Base-by-base conservation (phyloP, 1,140 invertebrate species). In the Myzus persicae region DNA sequence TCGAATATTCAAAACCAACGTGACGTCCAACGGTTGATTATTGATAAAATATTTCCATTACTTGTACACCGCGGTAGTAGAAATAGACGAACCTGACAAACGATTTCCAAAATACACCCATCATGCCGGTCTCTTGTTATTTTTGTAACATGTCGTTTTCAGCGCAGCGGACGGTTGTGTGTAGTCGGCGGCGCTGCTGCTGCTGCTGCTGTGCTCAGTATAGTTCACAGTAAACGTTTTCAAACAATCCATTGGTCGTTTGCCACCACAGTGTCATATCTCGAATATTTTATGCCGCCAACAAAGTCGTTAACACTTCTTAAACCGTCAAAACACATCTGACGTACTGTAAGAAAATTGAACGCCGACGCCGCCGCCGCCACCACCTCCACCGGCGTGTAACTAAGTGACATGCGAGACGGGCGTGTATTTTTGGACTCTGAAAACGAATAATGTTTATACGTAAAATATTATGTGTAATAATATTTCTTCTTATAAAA, bases 241-340 rank as follows among this genome's bases (percentile, higher is more conserved):
- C 38, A 26, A 89, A 54, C 85, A 26, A 76, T 46, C 31, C 11
- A n/a, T 89, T 54, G 88, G 88, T 54, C 36, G 88, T 26, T 26
- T 54, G 88, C 88, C 88, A 89, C 36, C 46, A 4, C 4, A 31
- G n/a, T 38, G 88, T 89, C 88, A 54, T 40, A 54, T 89, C 88
- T 26, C 18, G 88, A 38, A 51, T 54, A 40, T 88, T 88, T 88
- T 26, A 20, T 26, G 48, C 48, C 48, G 36, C 88, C 88, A 54
- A 89, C 88, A 54, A 9, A n/a, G 88, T 89, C 88, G 88, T 89
- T 89, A 89, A 54, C 88, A 54, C 88, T 38, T 89, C 36, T 38
- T 14, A 11, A 40, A 38, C 46, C 88, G 48, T 89, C 88, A 89
- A 26, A 54, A 89, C 36, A 38, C 48, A 54, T 54, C 44, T 24